Base-by-base conservation (phyloP, 2,888 invertebrate genomes). In the Hydroisotoma schaefferi region DNA sequence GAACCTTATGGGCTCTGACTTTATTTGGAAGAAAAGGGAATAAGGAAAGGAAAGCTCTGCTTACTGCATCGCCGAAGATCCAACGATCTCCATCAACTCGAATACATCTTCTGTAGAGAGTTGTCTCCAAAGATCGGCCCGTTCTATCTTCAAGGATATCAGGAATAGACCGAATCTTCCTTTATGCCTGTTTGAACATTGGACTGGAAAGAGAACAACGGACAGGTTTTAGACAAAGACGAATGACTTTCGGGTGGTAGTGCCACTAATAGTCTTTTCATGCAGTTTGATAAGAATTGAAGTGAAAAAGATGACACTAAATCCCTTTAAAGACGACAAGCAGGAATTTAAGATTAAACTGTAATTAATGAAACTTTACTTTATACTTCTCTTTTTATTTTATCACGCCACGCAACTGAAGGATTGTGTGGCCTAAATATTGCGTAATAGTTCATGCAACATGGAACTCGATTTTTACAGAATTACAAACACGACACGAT, bases 121-220 rank as follows among this genome's bases (percentile, higher is more conserved):
- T 22, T 55, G 38, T 20, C 28, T 55, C 59, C 55, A 59, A 28
- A 59, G n/a, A 52, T 51, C 53, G 29, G 22, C 29, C 15, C 49
- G 27, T 25, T 59, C 59, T 38, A 59, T 54, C 47, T 47, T 59
- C 33, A 59, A 26, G 20, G 40, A 38, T 26, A 43, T 55, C 28
- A 59, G 27, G 29, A 59, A 55, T 47, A 59, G 47, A 22, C 55
- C 59, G 28, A 59, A 55, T 40, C 55, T 37, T 23, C 47, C 47
- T 58, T 58, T 58, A 20, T 53, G 54, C 23, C 53, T 37, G 37
- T 53, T 22, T 18, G 25, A 29, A 52, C 47, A 44, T 43, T 40
- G 44, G 23, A 53, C 58, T 58, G 52, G 37, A 29, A 52, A 47
- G 29, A 53, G 25, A 53, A 22, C 23, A 44, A 23, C 28, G 40